A percentile compares a stretch with the other conserved stretches of the same genome.
phyloP scores from a whole-genome alignment of 2,113 vertebrate genomes.

The Dermatemys mawii region DNA sequence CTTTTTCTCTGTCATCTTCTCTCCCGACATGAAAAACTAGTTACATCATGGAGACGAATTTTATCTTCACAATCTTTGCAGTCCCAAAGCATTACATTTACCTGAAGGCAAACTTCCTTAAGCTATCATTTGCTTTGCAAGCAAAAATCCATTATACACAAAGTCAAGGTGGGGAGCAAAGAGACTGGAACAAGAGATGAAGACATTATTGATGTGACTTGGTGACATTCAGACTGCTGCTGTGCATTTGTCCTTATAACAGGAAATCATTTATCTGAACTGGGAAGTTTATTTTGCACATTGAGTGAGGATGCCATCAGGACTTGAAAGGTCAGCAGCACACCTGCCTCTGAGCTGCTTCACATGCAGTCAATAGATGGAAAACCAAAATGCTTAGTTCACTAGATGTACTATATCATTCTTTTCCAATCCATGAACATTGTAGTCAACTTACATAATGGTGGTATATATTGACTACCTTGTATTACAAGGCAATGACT shows the following conservation, averaged over 20 bases:
- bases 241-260: not conserved
- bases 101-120: rapidly evolving
- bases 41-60: not conserved
- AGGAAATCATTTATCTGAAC: not conserved
- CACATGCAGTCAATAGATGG: not conserved
- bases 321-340: not conserved
- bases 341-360: rapidly evolving
- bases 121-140: not conserved
- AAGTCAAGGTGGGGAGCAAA: rapidly evolving
- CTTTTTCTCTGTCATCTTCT: not conserved
- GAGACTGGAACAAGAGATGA: not conserved
- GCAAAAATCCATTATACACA: not conserved
- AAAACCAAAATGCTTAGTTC: not conserved
- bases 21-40: not conserved
- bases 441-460: not conserved
- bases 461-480: constrained; percentile 9
- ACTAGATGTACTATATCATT: not conserved
- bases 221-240: not conserved
- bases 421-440: not conserved
- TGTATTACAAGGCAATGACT: too few relatives aligned
- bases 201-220: not conserved
- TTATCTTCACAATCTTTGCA: not conserved
- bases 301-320: rapidly evolving
- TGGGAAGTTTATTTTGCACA: not conserved
- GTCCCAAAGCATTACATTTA: not conserved